Evolutionary conservation across 2,888 invertebrate genomes (phyloP), one percentile per base, ranked within the genome.

Genomic region (Laothoe populi): DNA sequence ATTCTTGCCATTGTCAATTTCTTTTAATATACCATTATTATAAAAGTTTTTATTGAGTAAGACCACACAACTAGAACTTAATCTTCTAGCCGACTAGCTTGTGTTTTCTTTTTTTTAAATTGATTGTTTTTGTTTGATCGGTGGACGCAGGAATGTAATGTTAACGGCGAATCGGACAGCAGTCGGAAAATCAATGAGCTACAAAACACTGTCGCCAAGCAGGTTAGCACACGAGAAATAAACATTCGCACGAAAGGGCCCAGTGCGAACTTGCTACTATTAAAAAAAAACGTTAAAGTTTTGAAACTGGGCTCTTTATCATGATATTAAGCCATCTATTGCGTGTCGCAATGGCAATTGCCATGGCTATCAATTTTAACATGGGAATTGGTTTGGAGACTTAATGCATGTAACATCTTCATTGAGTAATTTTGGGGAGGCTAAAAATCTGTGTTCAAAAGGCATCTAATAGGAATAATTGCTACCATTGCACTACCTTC

Each of bases 121-220:
- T 70, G 74, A 71, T 72, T 75, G 71, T 74, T 79, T 83, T 72
- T 75, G 72, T 86, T 79, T 81, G 78, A 82, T 19, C 81, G 84
- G 81, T 78, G 75, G 83, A 75, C 82, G 73, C 90, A 91, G 92
- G 91, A 92, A 70, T 86, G 80, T 90, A 90, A 80, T 86, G 82
- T 88, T 71, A 90, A 88, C 87, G 90, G 88, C 76, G 90, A 90
- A 71, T 77, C 85, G 79, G 92, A 91, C 75, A 77, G 77, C 77
- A 77, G 81, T 81, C 85, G 85, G 81, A 94, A 93, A 93, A 94
- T 97, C 79, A 94, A 95, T 82, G 97, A 97, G 88, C 95, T 97
- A 76, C 97, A 97, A 94, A 95, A 95, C 84, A 96, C 96, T 77
- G 94, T 97, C 88, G 97, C 97, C 87, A 97, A 97, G 88, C 97